Percentiles rank a stretch among this genome's conserved stretches.
Evolutionary conservation across 1,140 invertebrate genomes (phyloP).

Genomic region (Hycleus cichorii): DNA sequence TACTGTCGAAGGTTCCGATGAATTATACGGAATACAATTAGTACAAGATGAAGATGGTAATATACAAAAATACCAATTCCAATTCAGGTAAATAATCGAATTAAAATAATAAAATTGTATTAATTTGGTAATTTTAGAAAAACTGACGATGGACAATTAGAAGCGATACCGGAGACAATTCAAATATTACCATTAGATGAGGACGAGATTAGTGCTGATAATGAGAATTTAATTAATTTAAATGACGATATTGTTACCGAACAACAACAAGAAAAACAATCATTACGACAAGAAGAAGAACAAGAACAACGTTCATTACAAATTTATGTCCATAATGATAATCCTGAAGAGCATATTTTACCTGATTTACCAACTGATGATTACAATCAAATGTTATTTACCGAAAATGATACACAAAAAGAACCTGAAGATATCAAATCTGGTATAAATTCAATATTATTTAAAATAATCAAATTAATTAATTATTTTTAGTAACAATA

Average conservation of each 20-base stretch:
- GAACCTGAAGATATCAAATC: conserved; percentile 5
- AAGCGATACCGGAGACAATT: conserved; percentile 32
- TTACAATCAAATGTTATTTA: no score
- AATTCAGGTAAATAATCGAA: conserved; percentile 27
- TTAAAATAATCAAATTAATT: no score
- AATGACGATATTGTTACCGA: neutral
- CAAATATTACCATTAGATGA: conserved; percentile 22
- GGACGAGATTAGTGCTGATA: conserved; percentile 2
- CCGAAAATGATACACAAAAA: neutral
- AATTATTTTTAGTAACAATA: neutral
- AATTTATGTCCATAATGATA: neutral
- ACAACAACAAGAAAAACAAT: neutral
- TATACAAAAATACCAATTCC: conserved; percentile 33
- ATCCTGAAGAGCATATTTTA: conserved; percentile 2
- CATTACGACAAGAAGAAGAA: neutral
- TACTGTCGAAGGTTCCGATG: conserved; percentile 31
- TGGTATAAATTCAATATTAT: neutral
- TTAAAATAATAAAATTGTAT: neutral
- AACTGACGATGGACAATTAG: conserved; percentile 32
- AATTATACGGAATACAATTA: conserved; percentile 34
- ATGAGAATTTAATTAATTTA: neutral
- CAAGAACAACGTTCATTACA: neutral
- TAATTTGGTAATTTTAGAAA: conserved; percentile 18
- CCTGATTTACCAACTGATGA: neutral
- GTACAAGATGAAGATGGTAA: conserved; percentile 32